Conservation (phyloP, 2,888 invertebrate species). For the Epistrophe eligans region DNA sequence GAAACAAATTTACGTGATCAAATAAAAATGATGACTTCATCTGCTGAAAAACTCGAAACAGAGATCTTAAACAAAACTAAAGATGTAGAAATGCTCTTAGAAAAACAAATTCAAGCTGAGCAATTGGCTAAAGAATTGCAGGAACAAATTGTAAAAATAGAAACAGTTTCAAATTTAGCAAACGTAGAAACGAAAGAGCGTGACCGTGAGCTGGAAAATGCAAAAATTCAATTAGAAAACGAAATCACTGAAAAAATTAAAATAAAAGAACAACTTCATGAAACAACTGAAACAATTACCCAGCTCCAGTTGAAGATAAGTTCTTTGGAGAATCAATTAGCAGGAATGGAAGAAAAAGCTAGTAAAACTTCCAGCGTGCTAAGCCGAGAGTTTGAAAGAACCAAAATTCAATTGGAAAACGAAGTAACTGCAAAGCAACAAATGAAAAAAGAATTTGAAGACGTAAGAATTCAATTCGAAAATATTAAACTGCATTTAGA, state of each 20-base stretch:
- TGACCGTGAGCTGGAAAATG: background rate
- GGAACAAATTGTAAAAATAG: background rate
- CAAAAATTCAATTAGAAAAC: background rate
- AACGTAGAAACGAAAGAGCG: background rate
- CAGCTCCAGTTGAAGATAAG: background rate
- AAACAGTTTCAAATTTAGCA: background rate
- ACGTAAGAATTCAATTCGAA: background rate
- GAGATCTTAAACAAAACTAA: constrained; percentile 36
- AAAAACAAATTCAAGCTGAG: constrained; percentile 33
- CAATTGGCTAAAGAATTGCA: constrained; percentile 27
- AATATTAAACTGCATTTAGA: background rate
- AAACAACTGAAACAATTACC: background rate
- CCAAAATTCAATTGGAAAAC: background rate
- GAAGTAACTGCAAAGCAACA: background rate
- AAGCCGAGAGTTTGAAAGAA: background rate
- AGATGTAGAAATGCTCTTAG: constrained; percentile 9
- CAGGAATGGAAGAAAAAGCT: background rate
- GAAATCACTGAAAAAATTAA: background rate
- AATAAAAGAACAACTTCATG: background rate
- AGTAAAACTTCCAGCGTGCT: background rate
- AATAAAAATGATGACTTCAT: constrained; percentile 23
- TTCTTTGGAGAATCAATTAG: background rate
- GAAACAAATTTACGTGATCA: constrained; percentile 39
- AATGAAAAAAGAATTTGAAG: background rate
- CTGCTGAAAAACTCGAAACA: constrained; percentile 27